Evolutionary conservation across 2,113 vertebrate species (phyloP), one percentile per base, ranked within the genome.

Genomic region (Campylomormyrus numenius): DNA sequence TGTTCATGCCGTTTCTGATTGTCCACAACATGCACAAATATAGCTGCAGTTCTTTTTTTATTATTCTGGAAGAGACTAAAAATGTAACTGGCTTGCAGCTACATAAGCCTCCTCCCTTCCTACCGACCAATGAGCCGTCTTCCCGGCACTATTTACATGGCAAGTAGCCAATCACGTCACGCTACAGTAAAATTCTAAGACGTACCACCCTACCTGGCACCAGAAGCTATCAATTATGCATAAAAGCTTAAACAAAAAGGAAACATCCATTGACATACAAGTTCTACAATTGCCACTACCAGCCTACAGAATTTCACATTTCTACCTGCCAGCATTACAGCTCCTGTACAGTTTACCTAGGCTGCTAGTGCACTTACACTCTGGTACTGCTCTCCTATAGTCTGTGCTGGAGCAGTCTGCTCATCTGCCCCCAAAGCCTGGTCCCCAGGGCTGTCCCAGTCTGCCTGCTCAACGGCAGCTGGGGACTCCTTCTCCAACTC

Each of bases 391-490:
- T 92, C 88, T 89, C 92, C 91, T 88, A 91, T 39, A 2, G 35
- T 53, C 62, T 80, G 91, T 93, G 89, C 1, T 90, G 94, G 91
- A 93, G 90, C 0, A 91, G 94, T 89, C 92, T 92, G 91, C 94
- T 93, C 95, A 94, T 95, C 93, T 94, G 90, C 90, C 94, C 95
- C 21, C 90, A 93, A 93, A 95, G 95, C 56, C 92, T 90, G 88
- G 10, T 91, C 7, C 53, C 49, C 88, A 42, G 74, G 35, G 74
- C 91, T 89, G 83, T 89, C 89, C 90, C 87, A 90, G 83, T 90
- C 95, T 93, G 93, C 93, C 92, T 91, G 93, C 93, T 90, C 90
- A 85, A 94, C 95, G 95, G 94, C 93, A 94, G 94, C 94, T 91
- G 84, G 89, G 45, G 8, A 45, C 74, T 90, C 91, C 91, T 93